A percentile compares a stretch with the other conserved stretches of the same genome.
These are phyloP conservation scores for Tupaia chinensis DNA, from an alignment of 2,113 vertebrate genomes.

Conservation along the genomic window DNA sequence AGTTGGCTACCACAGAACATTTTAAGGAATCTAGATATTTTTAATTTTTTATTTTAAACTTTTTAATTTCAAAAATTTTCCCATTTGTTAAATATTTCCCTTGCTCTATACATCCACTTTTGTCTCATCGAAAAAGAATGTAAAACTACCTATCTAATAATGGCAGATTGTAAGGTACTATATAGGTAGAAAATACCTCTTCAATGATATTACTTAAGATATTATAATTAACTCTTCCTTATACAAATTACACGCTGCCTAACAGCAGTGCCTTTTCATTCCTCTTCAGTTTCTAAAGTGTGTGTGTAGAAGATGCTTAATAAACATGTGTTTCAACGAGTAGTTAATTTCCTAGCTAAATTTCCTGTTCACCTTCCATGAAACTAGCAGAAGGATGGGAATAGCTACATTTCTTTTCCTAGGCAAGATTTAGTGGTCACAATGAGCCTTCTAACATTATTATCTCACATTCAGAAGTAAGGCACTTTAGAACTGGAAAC, in stretches of 20 bases:
- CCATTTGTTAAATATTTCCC: neutral
- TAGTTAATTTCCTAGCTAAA: constrained; percentile 36
- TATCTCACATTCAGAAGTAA: neutral
- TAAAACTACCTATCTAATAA: constrained; percentile 39
- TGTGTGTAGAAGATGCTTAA: neutral
- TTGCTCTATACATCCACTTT: neutral
- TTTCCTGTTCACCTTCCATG: neutral
- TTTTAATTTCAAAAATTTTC: neutral
- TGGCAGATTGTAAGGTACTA: neutral
- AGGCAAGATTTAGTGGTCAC: neutral
- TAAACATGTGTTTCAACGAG: neutral
- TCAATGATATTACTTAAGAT: neutral
- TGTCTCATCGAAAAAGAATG: neutral
- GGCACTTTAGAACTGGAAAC: neutral
- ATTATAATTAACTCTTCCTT: constrained; percentile 53
- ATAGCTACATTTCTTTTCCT: neutral
- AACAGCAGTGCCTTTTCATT: neutral
- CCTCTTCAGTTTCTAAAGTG: neutral
- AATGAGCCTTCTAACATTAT: neutral
- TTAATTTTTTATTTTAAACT: neutral
- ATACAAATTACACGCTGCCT: neutral
- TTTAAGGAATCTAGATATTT: neutral
- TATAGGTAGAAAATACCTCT: neutral
- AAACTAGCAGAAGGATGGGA: neutral
- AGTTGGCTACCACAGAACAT: neutral